Base-by-base conservation (phyloP, 2,113 vertebrate species). In the Hippocampus comes region DNA sequence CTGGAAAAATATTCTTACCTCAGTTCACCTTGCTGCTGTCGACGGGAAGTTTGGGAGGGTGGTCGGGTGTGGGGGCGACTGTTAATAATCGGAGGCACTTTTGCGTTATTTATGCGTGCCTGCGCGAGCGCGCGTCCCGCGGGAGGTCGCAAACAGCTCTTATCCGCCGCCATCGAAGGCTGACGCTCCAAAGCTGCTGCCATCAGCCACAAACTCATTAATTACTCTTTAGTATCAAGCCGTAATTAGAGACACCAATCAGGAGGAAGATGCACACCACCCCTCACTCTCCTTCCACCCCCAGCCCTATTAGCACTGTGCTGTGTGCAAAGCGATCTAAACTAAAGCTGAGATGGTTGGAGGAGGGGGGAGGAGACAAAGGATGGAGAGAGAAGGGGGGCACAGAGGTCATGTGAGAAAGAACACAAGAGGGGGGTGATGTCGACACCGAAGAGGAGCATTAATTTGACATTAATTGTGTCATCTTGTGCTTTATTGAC, bases 211-310 rank as follows among this genome's bases (percentile, higher is more conserved):
- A 90, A 87, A 88, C 87, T 90, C 88, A 82, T 91, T 91, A 91
- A 91, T 92, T 91, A 91, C 91, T 91, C 89, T 89, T 90, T 89
- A 89, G 91, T 89, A 91, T 90, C 87, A 91, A 90, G 80, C 86
- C 80, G 74, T 90, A 91, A 91, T 92, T 91, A 92, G 84, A 89
- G 90, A 87, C 90, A 86, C 86, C 88, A 89, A 90, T 91, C 86
- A 85, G 86, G 76, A 78, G 43, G 43, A 48, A 66, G 64, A 66
- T 48, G 64, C 73, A 17, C 67, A 49, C 27, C 46, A 46, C 80
- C 68, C 83, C 34, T 70, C 66, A 23, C 41, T n/a, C 53, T n/a
- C 53, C 71, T 70, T 8, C 63, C 11, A 14, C 61, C 68, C 5
- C 73, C 77, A 77, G 27, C 66, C 79, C 83, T 81, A 86, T 88